phyloP scores from a whole-genome alignment of 2,113 vertebrate genomes.

The Dermatemys mawii region DNA sequence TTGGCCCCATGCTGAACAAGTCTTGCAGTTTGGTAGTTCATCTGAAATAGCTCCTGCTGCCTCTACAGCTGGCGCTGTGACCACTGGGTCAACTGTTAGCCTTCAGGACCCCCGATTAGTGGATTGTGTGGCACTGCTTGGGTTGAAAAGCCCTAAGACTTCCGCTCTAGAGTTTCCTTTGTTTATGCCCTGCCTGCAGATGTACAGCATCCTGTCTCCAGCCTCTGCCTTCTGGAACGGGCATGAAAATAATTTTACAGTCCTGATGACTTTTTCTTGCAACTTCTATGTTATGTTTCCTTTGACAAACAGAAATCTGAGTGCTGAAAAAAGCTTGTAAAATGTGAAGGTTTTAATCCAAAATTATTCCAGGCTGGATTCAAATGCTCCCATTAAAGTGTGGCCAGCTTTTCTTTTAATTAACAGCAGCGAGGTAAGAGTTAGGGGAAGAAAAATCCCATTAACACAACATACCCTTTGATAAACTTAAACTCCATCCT shows the following conservation, averaged over 20 bases:
- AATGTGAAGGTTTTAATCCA: background rate
- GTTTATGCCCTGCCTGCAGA: background rate
- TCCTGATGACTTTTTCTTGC: background rate
- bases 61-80: rapidly evolving
- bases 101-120: background rate
- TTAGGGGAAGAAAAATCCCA: background rate
- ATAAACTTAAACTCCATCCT: background rate
- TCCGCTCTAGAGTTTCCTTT: background rate
- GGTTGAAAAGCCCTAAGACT: background rate
- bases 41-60: background rate
- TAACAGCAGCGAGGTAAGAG: background rate
- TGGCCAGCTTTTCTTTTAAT: background rate
- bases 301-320: background rate
- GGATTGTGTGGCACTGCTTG: background rate
- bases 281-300: background rate
- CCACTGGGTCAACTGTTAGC: background rate
- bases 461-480: background rate
- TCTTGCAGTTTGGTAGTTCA: background rate
- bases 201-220: too few species aligned
- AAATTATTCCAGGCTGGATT: background rate
- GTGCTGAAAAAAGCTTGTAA: background rate
- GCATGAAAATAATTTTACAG: background rate
- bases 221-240: background rate
- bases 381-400: background rate
- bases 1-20: background rate